Evolutionary conservation across 2,113 vertebrate genomes (phyloP).

Genomic region (Archilochus colubris): DNA sequence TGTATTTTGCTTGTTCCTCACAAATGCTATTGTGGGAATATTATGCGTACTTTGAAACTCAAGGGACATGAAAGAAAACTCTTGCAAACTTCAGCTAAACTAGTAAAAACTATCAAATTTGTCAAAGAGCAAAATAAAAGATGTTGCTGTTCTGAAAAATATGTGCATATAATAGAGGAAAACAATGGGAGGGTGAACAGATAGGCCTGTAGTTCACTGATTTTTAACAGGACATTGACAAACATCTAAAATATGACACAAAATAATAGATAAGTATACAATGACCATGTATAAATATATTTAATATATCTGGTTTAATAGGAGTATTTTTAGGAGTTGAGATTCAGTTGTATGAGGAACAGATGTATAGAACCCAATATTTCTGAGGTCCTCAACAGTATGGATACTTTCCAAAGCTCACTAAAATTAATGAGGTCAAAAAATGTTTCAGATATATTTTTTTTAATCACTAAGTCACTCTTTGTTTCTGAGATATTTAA

Average conservation of each 20-base stretch:
- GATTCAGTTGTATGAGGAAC: not conserved
- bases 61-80: not conserved
- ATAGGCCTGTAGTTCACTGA: not conserved
- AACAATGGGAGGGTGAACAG: not conserved
- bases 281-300: not conserved
- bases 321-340: not conserved
- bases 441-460: not conserved
- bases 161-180: not conserved
- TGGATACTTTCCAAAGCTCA: not conserved
- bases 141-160: not conserved
- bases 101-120: not conserved
- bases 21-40: not conserved
- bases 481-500: not conserved
- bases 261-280: not conserved
- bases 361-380: not conserved
- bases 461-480: not conserved
- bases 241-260: not conserved
- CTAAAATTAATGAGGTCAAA: not conserved
- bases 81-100: too few relatives aligned
- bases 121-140: not conserved
- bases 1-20: not conserved
- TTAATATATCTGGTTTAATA: not conserved
- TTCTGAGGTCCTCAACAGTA: not conserved
- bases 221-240: not conserved
- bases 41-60: not conserved